These are phyloP conservation scores for Syritta pipiens DNA, from an alignment of 2,888 invertebrate genomes.

Conservation along the genomic window DNA sequence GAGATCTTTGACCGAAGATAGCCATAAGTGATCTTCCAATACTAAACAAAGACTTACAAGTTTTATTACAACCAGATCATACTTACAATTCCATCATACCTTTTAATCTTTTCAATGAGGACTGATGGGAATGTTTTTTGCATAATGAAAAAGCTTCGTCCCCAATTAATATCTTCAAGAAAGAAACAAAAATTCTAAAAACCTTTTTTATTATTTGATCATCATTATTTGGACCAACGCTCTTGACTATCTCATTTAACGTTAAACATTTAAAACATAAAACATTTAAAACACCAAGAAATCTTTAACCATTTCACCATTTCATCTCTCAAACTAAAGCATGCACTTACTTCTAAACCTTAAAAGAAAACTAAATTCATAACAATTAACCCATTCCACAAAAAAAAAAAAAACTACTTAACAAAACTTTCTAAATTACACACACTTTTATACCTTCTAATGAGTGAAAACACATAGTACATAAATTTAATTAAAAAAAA, in stretches of 20 bases:
- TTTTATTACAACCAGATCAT: too few relatives aligned
- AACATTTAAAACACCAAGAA: slow-evolving; percentile 13
- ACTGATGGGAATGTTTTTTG: too few relatives aligned
- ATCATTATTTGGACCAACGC: slow-evolving; percentile 57
- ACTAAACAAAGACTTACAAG: too few relatives aligned
- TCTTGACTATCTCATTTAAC: slow-evolving; percentile 47
- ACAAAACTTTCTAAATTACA: slow-evolving; percentile 1
- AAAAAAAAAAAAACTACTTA: slow-evolving; percentile 12
- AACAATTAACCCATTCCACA: slow-evolving; percentile 1
- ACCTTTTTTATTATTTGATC: too few relatives aligned
- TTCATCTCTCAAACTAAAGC: neutral
- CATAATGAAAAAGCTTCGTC: too few relatives aligned
- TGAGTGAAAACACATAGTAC: slow-evolving; percentile 42
- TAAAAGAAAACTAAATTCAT: slow-evolving; percentile 16
- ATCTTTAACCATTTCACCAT: neutral
- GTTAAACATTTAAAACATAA: neutral
- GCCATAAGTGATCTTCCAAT: too few relatives aligned
- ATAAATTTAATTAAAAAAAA: slow-evolving; percentile 9
- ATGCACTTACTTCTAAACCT: neutral
- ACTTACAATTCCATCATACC: too few relatives aligned
- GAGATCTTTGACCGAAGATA: too few relatives aligned
- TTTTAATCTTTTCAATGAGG: too few relatives aligned
- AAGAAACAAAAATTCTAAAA: too few relatives aligned
- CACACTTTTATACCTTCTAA: slow-evolving; percentile 61
- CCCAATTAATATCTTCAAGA: too few relatives aligned